phyloP scores from a whole-genome alignment of 2,888 invertebrate species.

The Drepanosiphum platanoidis region DNA sequence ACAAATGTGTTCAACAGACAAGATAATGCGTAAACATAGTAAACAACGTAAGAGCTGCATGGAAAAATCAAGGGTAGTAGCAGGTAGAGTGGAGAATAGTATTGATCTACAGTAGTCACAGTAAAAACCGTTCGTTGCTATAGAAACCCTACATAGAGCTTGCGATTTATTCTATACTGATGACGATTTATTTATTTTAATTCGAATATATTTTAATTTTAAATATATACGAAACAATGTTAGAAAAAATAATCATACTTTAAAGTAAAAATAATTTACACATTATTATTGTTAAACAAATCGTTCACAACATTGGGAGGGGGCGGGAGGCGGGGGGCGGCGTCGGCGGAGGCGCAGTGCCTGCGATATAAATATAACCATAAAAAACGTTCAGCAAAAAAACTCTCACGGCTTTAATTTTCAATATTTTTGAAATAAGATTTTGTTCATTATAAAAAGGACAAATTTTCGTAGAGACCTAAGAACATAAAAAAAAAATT shows the following conservation, averaged over 20 bases:
- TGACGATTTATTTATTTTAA: constrained; percentile 7
- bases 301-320: too few relatives aligned
- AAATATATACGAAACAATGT: background rate
- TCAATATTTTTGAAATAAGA: too few relatives aligned
- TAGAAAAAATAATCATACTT: background rate
- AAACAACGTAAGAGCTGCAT: constrained; percentile 50
- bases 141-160: constrained; percentile 22
- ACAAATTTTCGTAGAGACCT: too few relatives aligned
- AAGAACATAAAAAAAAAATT: too few relatives aligned
- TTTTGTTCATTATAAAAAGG: too few relatives aligned
- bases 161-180: constrained; percentile 18
- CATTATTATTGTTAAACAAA: too few relatives aligned
- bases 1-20: constrained; percentile 55
- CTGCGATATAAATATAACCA: too few relatives aligned
- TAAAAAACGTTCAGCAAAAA: too few relatives aligned
- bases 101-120: constrained; percentile 50
- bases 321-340: too few relatives aligned
- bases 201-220: background rate
- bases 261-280: background rate
- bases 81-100: constrained; percentile 48
- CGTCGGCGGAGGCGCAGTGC: too few relatives aligned
- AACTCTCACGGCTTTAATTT: too few relatives aligned
- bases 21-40: constrained; percentile 46
- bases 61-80: constrained; percentile 50
- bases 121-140: constrained; percentile 51